These are phyloP conservation scores for Clarias laeviceps DNA, from an alignment of 2,797 vertebrate species.

Conservation along the genomic window DNA sequence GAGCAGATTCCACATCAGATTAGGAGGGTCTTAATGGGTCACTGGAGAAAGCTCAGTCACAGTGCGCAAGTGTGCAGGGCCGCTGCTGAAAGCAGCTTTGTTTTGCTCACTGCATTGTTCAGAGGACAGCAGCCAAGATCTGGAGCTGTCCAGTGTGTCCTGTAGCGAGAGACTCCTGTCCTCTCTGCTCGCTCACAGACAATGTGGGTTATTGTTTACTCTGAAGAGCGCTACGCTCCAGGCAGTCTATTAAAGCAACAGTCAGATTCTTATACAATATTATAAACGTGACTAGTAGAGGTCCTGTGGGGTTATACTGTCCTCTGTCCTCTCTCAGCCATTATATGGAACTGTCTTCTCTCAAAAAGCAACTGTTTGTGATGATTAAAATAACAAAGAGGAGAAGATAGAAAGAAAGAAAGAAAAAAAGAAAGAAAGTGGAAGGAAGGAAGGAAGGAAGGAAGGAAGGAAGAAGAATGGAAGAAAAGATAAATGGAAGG, in stretches of 20 bases:
- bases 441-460: not conserved
- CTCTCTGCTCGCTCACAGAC: not conserved
- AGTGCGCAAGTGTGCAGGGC: conserved; percentile 58
- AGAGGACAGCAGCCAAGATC: not conserved
- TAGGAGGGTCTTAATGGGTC: conserved; percentile 65
- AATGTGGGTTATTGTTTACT: not conserved
- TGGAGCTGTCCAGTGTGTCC: not conserved
- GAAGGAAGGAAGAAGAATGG: not conserved
- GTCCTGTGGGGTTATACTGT: not conserved
- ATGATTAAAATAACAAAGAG: not conserved
- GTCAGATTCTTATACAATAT: not conserved
- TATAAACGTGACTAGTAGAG: not conserved
- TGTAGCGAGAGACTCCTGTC: not conserved
- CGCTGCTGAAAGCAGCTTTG: conserved; percentile 70
- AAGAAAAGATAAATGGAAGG: not conserved
- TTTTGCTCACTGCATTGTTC: conserved; percentile 40
- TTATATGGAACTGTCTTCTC: not conserved
- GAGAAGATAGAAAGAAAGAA: not conserved
- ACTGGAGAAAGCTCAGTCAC: conserved; percentile 62
- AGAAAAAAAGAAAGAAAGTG: not conserved
- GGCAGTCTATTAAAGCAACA: not conserved
- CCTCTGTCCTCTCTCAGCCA: not conserved
- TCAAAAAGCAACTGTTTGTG: not conserved
- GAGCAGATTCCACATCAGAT: conserved; percentile 71
- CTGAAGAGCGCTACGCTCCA: not conserved